Base-by-base conservation (phyloP, 37 sponge, comb jelly and placozoan species). In the Bolinopsis microptera region DNA sequence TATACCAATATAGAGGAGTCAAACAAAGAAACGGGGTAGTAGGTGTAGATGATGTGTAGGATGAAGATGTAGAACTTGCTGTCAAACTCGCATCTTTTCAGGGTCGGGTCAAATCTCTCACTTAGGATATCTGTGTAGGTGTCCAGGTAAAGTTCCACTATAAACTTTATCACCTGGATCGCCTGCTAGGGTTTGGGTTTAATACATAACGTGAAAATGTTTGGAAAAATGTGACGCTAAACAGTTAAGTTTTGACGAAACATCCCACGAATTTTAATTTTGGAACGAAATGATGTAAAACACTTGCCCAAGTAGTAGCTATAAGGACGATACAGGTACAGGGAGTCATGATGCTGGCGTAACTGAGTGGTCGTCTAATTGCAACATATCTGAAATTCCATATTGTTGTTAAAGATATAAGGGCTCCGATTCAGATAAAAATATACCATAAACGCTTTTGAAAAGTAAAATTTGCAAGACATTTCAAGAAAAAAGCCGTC, bases 31-130 rank as follows among this genome's bases (percentile, higher is more conserved):
- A 18, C 27, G 33, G 22, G 80, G 80, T 22, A 77, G 36, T 21
- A 77, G 32, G 80, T 77, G 80, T 77, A 77, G 80, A 27, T 34
- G 21, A 32, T 32, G 33, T 77, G 80, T 18, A 77, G 18, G 36
- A 77, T 0, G 36, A 32, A 77, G 16, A 77, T 32, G 80, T 77
- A 77, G 35, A 34, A 9, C 35, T 32, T 77, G 21, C 80, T 77
- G 80, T 32, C 32, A 18, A 77, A 77, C 80, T 77, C 80, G 33
- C 80, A 77, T 36, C 80, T 1, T 32, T 77, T 77, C 35, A 77
- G 80, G 0, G 80, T 77, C 35, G 33, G 18, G 80, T 77, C 80
- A 18, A 35, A 77, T 48, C 61, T 48, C 61, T 48, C 61, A 48
- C 9, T 48, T 5, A 48, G 61, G 61, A 48, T 48, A 48, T 48